Conservation (phyloP, 1,140 invertebrate genomes). For the Drosophila paulistorum region DNA sequence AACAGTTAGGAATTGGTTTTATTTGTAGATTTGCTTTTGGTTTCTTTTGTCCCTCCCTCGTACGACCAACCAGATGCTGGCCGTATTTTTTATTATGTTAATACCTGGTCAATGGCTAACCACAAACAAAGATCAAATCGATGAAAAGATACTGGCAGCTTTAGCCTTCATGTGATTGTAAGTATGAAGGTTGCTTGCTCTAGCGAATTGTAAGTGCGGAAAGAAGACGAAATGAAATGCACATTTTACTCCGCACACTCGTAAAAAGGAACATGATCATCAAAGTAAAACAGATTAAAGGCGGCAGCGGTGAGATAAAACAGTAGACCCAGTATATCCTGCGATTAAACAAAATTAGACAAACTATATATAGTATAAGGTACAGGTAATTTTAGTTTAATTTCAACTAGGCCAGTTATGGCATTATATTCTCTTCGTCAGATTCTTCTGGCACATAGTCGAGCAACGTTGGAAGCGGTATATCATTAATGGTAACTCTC, state of each 20-base stretch:
- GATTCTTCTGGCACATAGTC: constrained; percentile 23
- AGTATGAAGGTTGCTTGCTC: constrained; percentile 30
- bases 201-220: constrained; percentile 17
- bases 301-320: constrained; percentile 38
- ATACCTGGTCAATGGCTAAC: too few species aligned
- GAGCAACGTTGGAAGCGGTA: not conserved
- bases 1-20: too few species aligned
- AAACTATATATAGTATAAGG: not conserved
- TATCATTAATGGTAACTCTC: not conserved
- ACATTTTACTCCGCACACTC: constrained; percentile 46
- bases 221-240: constrained; percentile 56
- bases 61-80: too few species aligned
- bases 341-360: not conserved
- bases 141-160: not conserved
- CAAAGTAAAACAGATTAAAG: constrained; percentile 26
- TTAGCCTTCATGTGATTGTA: too few species aligned
- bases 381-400: not conserved
- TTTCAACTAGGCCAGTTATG: constrained; percentile 1
- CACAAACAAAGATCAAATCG: not conserved
- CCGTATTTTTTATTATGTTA: too few species aligned
- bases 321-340: constrained; percentile 18
- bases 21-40: too few species aligned
- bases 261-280: constrained; percentile 4
- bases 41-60: too few species aligned
- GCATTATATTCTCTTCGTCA: constrained; percentile 34